These are phyloP conservation scores for Aramus guarauna DNA, from an alignment of 2,113 vertebrate species.

Conservation along the genomic window DNA sequence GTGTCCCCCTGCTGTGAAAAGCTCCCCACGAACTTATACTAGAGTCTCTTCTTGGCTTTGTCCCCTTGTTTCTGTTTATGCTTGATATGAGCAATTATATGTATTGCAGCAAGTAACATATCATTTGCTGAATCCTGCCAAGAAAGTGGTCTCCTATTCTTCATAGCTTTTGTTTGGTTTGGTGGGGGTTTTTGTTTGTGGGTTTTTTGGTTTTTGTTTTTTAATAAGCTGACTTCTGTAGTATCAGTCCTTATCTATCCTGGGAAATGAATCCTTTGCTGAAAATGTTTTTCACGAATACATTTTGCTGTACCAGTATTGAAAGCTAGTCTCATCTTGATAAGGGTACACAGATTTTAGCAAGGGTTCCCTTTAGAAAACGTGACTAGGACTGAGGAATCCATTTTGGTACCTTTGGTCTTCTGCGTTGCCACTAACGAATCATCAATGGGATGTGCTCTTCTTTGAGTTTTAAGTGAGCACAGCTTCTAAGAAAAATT, in stretches of 20 bases:
- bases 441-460: fast-evolving
- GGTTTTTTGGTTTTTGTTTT: no score
- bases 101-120: not conserved
- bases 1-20: not conserved
- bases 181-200: no score
- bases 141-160: not conserved
- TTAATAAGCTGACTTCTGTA: not conserved
- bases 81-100: not conserved
- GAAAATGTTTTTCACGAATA: not conserved
- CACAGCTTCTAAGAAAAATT: not conserved
- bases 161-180: not conserved
- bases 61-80: not conserved
- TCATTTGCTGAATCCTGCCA: not conserved
- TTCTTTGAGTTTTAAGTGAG: not conserved
- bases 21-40: not conserved
- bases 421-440: not conserved
- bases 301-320: not conserved
- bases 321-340: not conserved
- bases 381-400: not conserved
- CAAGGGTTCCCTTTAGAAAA: not conserved
- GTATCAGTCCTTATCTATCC: not conserved
- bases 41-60: not conserved
- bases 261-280: not conserved
- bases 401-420: not conserved
- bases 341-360: fast-evolving